Evolutionary conservation across 2,797 vertebrate genomes (phyloP).

Genomic region (Lemur catta): DNA sequence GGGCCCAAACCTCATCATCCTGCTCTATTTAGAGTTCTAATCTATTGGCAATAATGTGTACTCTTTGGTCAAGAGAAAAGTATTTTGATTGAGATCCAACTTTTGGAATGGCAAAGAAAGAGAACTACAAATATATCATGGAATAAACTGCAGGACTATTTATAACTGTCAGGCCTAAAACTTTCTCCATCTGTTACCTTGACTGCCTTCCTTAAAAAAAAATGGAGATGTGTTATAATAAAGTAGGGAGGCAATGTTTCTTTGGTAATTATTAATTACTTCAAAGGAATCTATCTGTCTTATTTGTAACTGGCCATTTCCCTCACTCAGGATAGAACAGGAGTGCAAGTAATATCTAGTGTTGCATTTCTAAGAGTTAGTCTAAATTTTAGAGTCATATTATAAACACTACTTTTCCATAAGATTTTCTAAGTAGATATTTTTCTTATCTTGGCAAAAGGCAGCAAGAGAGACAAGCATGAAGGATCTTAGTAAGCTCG

Average conservation of each 20-base stretch:
- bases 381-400: conserved; percentile 34
- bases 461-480: neutral
- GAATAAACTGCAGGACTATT: conserved; percentile 63
- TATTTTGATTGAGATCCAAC: conserved; percentile 60
- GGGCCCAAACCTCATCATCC: neutral
- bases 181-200: conserved; percentile 65
- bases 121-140: conserved; percentile 51
- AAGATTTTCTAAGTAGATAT: conserved; percentile 38
- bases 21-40: conserved; percentile 1
- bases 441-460: conserved; percentile 50
- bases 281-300: conserved; percentile 1
- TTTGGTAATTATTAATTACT: conserved; percentile 54
- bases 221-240: conserved; percentile 28
- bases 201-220: conserved; percentile 47
- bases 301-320: neutral
- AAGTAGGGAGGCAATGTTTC: conserved; percentile 40
- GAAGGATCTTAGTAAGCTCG: neutral
- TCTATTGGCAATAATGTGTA: neutral
- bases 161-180: conserved; percentile 64
- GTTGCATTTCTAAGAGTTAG: neutral
- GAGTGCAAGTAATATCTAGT: neutral
- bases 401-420: conserved; percentile 10
- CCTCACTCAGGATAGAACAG: neutral
- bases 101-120: conserved; percentile 53
- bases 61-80: conserved; percentile 42